Conservation (phyloP, 2,113 vertebrate species). For the Isichthys henryi region DNA sequence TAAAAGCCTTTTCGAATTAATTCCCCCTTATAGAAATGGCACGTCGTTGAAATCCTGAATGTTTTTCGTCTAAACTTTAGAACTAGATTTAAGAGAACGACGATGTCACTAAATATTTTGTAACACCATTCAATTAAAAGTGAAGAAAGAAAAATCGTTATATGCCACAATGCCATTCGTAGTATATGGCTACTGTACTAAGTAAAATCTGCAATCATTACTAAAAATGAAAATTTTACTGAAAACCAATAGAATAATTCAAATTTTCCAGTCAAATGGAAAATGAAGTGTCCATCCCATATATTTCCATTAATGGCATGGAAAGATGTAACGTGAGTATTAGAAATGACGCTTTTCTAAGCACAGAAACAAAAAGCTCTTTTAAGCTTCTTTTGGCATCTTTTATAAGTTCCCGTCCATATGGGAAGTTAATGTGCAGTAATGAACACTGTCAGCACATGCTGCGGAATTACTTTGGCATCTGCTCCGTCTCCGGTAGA, state of each 20-base stretch:
- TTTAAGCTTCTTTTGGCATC: constrained; percentile 54
- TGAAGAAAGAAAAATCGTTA: neutral
- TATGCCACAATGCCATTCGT: neutral
- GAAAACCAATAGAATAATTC: neutral
- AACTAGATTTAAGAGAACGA: neutral
- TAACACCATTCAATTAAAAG: neutral
- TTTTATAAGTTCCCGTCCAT: constrained; percentile 60
- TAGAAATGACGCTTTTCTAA: constrained; percentile 56
- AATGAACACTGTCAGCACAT: constrained; percentile 72
- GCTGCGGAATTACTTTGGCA: constrained; percentile 67
- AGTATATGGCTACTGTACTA: neutral
- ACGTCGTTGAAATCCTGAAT: neutral
- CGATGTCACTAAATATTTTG: neutral
- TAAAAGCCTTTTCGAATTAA: neutral
- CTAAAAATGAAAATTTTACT: neutral
- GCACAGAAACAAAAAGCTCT: constrained; percentile 64
- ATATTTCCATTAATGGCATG: constrained; percentile 54
- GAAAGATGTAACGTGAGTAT: constrained; percentile 67
- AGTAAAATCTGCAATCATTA: neutral
- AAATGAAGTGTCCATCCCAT: constrained; percentile 43
- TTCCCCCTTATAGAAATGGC: neutral
- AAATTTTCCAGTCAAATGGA: constrained; percentile 15
- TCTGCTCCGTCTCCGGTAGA: constrained; percentile 56
- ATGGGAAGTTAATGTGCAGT: constrained; percentile 67
- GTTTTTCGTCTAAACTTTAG: neutral